These are phyloP conservation scores for Tetramorium bicarinatum DNA, from an alignment of 2,888 invertebrate species.

Conservation along the genomic window DNA sequence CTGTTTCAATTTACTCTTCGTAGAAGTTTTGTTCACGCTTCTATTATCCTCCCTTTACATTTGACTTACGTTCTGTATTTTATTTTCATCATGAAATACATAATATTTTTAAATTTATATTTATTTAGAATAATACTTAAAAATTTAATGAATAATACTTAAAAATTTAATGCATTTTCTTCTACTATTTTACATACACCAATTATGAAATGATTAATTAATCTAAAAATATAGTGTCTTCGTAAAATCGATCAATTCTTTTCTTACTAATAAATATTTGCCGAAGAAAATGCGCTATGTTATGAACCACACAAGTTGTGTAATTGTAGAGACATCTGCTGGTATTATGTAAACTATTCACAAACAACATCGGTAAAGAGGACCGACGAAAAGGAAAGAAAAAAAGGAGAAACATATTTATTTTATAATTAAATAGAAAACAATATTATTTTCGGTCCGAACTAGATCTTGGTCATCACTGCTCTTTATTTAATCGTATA, in stretches of 20 bases:
- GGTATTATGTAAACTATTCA: neutral
- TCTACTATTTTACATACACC: neutral
- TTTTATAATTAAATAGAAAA: too few relatives aligned
- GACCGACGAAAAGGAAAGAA: neutral
- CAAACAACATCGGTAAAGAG: neutral
- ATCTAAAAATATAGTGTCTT: neutral
- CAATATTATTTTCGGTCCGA: too few relatives aligned
- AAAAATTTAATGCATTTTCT: neutral
- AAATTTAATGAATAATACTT: neutral
- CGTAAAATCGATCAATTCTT: neutral
- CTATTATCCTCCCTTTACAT: too few relatives aligned
- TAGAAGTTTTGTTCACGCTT: too few relatives aligned
- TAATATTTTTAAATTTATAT: neutral
- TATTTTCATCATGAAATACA: too few relatives aligned
- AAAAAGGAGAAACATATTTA: neutral
- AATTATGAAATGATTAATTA: neutral
- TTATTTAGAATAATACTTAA: neutral
- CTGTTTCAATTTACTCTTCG: too few relatives aligned
- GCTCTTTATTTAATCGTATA: too few relatives aligned
- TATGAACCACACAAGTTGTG: neutral
- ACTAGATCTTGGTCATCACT: too few relatives aligned
- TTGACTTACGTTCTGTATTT: too few relatives aligned
- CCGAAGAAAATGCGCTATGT: neutral
- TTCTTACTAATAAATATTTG: neutral
- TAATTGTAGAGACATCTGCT: slow-evolving; percentile 9